A percentile compares a stretch with the other conserved stretches of the same genome.
Conservation (phyloP, 2,797 vertebrate species). For the Cuculus canorus region DNA sequence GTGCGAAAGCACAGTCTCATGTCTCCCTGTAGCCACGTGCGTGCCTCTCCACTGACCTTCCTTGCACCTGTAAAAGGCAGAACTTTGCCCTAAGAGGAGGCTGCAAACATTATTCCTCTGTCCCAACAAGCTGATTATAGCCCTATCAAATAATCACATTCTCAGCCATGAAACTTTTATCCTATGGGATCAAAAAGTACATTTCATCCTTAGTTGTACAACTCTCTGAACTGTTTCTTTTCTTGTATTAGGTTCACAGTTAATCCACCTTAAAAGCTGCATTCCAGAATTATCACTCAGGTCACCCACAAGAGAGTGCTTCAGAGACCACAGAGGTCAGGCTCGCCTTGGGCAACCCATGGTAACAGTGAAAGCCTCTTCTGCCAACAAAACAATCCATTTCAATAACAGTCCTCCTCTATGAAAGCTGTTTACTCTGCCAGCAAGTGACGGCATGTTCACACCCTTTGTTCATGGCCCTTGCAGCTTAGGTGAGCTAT, state of each 20-base stretch:
- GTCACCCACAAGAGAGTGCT: background rate
- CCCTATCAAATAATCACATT: background rate
- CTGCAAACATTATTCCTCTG: background rate
- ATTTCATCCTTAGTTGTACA: background rate
- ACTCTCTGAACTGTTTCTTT: background rate
- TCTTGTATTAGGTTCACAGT: background rate
- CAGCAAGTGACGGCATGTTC: background rate
- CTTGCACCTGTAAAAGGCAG: background rate
- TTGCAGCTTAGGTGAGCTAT: background rate
- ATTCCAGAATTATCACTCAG: background rate
- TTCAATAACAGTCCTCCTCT: background rate
- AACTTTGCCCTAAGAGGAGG: background rate
- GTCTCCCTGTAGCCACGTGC: accelerated
- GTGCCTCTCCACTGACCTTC: background rate
- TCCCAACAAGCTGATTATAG: background rate
- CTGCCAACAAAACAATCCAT: background rate
- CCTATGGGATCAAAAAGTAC: background rate
- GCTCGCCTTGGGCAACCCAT: slow-evolving; percentile 11
- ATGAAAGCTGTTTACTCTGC: background rate
- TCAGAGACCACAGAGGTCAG: background rate
- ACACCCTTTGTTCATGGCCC: background rate
- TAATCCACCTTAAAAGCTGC: background rate
- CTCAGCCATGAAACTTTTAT: background rate
- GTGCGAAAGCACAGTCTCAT: background rate
- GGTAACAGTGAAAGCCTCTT: background rate